Evolutionary conservation across 2,113 vertebrate species (phyloP), one percentile per base, ranked within the genome.

Genomic region (Perca schrenkii): DNA sequence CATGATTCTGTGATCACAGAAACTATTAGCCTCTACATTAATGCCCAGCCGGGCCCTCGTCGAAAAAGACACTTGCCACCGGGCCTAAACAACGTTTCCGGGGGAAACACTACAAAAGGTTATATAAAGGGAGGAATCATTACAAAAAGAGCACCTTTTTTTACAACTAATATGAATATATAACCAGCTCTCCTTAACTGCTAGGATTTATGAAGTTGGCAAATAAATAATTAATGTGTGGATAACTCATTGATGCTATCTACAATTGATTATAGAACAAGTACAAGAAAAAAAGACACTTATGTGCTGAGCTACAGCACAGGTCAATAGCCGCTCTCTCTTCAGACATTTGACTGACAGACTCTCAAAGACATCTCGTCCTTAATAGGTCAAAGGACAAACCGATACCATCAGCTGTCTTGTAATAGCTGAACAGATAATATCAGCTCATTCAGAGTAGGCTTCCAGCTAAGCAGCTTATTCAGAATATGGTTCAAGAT

Each of bases 401-500:
- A 47, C 50, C 67, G 82, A 85, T 85, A 28, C 6, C 72, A 85
- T 79, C 74, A 49, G 43, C 36, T 7, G 25, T 40, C 25, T 72
- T 22, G 52, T 28, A 50, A 80, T 16, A 34, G 68, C n/a, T 31
- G 1, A 25, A 31, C 21, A 22, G 85, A 85, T 86, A 36, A 64
- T 15, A 68, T 77, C 75, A 77, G 62, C 50, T 83, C 46, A 67
- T 72, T 83, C 50, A 78, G 57, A 83, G 17, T 0, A 40, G 46
- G 52, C 31, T 40, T 57, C 31, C 13, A 34, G 68, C 13, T 69
- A 58, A 16, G 17, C n/a, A 13, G 47, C 47, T 13, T 3, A 53
- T 58, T 74, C 21, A 49, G 4, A 68, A 28, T 1, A 60, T 34
- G 34, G 34, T 34, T 34, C 6, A 34, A 34, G 34, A 34, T 6